These are phyloP conservation scores for Benitochromis conjunctus DNA, from an alignment of 2,113 vertebrate species.

Conservation along the genomic window DNA sequence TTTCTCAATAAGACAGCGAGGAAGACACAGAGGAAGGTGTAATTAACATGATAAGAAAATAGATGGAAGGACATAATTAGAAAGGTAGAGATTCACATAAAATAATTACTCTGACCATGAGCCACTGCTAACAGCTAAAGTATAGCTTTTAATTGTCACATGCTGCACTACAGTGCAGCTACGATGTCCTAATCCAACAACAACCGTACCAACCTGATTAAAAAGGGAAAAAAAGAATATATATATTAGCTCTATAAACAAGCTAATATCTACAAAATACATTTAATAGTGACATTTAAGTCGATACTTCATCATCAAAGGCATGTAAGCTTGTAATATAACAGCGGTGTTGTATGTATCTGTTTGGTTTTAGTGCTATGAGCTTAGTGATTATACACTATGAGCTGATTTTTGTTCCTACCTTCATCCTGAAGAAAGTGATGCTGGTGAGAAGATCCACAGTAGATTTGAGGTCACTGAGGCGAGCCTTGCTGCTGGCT, in stretches of 20 bases:
- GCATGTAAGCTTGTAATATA: neutral
- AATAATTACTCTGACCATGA: neutral
- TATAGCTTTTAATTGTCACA: neutral
- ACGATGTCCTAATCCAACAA: neutral
- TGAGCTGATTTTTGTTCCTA: slow-evolving; percentile 24
- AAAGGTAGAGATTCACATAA: neutral
- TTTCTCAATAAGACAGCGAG: neutral
- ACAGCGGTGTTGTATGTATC: fast-evolving
- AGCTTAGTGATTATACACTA: neutral
- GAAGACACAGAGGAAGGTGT: neutral
- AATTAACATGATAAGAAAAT: fast-evolving
- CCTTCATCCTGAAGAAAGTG: slow-evolving; percentile 99
- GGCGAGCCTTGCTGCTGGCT: slow-evolving; percentile 84
- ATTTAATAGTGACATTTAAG: fast-evolving
- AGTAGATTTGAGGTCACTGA: slow-evolving; percentile 91
- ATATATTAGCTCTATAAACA: fast-evolving
- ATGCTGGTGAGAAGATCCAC: slow-evolving; percentile 98
- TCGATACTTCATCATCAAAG: fast-evolving
- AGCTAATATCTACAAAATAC: fast-evolving
- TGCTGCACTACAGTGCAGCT: neutral
- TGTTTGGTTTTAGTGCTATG: neutral
- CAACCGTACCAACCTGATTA: fast-evolving
- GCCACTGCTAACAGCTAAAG: neutral
- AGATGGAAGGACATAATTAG: neutral
- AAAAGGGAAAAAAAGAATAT: fast-evolving